A percentile compares a stretch with the other conserved stretches of the same genome.
phyloP scores from a whole-genome alignment of 2,113 vertebrate genomes.

The Tragulus kanchil region DNA sequence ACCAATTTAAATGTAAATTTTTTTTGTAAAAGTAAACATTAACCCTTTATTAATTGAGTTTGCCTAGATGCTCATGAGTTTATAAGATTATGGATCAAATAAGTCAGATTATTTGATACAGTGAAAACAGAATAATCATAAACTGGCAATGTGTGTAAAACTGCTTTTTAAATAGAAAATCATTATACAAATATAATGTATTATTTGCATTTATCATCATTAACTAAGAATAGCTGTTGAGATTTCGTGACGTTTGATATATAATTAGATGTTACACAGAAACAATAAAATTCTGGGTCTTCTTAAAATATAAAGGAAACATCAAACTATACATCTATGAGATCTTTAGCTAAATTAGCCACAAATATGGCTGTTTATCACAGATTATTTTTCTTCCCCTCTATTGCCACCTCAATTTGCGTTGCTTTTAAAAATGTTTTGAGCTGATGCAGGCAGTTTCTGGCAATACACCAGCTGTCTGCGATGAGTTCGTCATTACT shows the following conservation, averaged over 20 bases:
- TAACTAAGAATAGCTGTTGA: conserved; percentile 23
- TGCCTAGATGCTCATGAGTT: background rate
- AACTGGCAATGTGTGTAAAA: conserved; percentile 29
- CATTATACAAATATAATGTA: background rate
- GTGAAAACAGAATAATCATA: conserved; percentile 29
- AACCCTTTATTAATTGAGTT: conserved; percentile 11
- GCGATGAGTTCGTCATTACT: conserved; percentile 29
- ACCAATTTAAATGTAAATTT: background rate
- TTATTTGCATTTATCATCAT: conserved; percentile 36
- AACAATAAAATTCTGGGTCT: background rate
- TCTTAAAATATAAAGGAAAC: conserved; percentile 48
- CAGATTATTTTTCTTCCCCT: conserved; percentile 31
- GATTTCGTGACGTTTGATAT: background rate
- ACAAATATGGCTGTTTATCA: conserved; percentile 56
- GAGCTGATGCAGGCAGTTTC: conserved; percentile 77
- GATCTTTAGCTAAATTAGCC: conserved; percentile 62
- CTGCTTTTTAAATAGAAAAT: conserved; percentile 41
- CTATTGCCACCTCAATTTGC: conserved; percentile 66
- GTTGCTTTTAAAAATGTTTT: conserved; percentile 76
- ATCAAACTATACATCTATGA: conserved; percentile 42
- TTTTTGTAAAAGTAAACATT: background rate
- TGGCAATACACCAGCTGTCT: conserved; percentile 68
- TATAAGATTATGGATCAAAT: background rate
- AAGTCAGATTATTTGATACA: conserved; percentile 19
- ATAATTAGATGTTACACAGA: background rate